These are phyloP conservation scores for Plagodis pulveraria DNA, from an alignment of 2,888 invertebrate genomes.

Conservation along the genomic window DNA sequence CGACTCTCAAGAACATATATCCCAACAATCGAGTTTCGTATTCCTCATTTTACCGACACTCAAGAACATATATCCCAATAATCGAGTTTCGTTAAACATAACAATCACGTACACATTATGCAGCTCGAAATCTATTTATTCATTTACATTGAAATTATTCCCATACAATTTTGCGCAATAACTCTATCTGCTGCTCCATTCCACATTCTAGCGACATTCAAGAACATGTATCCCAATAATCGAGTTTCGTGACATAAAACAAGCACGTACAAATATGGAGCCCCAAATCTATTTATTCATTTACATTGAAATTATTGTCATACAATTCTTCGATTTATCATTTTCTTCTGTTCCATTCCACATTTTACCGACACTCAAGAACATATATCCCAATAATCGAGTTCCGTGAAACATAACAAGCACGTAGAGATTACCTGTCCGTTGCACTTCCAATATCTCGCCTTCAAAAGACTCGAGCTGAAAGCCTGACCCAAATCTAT, in stretches of 20 bases:
- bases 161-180: too few relatives aligned
- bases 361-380: background rate
- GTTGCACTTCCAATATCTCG: conserved; percentile 33
- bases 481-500: conserved; percentile 26
- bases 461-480: conserved; percentile 23
- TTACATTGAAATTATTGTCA: too few relatives aligned
- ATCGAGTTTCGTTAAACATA: too few relatives aligned
- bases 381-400: background rate
- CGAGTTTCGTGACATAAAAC: conserved; percentile 1
- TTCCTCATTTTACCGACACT: too few relatives aligned
- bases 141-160: too few relatives aligned
- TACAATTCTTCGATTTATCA: too few relatives aligned
- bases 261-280: conserved; percentile 5
- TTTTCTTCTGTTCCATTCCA: background rate
- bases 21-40: too few relatives aligned
- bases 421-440: conserved; percentile 25
- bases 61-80: too few relatives aligned
- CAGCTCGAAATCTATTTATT: too few relatives aligned
- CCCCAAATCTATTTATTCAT: too few relatives aligned
- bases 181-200: background rate
- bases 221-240: background rate
- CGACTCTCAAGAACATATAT: too few relatives aligned
- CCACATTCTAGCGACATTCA: background rate
- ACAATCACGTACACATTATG: too few relatives aligned
- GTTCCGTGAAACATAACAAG: conserved; percentile 1